Evolutionary conservation across 2,113 vertebrate species (phyloP).

Genomic region (Tichodroma muraria): DNA sequence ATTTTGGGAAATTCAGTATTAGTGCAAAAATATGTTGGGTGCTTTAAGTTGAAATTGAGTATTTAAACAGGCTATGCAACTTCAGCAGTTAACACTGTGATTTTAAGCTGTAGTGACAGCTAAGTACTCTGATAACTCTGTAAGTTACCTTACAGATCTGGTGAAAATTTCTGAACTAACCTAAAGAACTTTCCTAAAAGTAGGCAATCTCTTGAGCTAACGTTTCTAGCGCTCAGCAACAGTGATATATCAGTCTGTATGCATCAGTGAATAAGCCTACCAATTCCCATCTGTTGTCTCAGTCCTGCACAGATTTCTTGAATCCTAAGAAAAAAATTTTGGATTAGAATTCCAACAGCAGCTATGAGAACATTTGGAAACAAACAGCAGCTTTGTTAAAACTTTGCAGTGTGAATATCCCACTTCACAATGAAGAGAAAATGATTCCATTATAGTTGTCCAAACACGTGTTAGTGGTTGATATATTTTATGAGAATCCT

Average conservation of each 20-base stretch:
- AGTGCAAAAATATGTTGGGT: not conserved
- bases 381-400: not conserved
- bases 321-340: not conserved
- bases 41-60: not conserved
- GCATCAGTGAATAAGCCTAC: not conserved
- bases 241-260: not conserved
- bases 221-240: not conserved
- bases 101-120: not conserved
- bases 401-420: not conserved
- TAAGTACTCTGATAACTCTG: no score
- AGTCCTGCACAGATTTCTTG: not conserved
- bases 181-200: not conserved
- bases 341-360: not conserved
- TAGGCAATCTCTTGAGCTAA: not conserved
- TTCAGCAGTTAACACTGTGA: not conserved
- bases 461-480: not conserved
- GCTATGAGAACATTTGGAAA: not conserved
- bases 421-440: not conserved
- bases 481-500: not conserved
- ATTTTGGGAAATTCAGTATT: not conserved
- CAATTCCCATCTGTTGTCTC: not conserved
- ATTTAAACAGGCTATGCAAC: not conserved
- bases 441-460: not conserved
- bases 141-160: not conserved
- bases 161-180: not conserved